Evolutionary conservation across 2,113 vertebrate genomes (phyloP).

Genomic region (Egretta garzetta): DNA sequence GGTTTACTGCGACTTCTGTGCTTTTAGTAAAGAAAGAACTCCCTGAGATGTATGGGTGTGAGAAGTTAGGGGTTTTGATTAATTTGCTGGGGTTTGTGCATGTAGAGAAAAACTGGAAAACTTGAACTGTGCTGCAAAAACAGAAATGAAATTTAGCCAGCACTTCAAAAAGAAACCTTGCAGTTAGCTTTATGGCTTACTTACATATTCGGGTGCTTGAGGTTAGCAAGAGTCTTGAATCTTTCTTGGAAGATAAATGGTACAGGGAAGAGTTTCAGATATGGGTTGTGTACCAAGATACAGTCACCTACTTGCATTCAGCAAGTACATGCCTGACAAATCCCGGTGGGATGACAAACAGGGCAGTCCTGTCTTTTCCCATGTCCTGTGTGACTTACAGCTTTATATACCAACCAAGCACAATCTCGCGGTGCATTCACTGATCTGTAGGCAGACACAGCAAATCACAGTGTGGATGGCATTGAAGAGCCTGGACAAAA

Average conservation of each 20-base stretch:
- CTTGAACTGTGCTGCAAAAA: background rate
- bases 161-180: background rate
- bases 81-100: background rate
- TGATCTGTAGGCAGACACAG: background rate
- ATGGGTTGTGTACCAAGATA: background rate
- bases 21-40: background rate
- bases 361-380: background rate
- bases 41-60: background rate
- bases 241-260: background rate
- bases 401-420: background rate
- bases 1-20: background rate
- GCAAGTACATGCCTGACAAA: background rate
- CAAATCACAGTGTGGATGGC: constrained; percentile 29
- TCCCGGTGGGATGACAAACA: background rate
- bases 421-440: background rate
- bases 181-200: background rate
- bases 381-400: background rate
- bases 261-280: background rate
- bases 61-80: background rate
- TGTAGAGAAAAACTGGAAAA: background rate
- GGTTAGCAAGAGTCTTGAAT: background rate
- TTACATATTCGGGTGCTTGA: background rate
- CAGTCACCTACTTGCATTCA: background rate
- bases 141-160: background rate
- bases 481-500: constrained; percentile 35